Percentiles rank a stretch among this genome's conserved stretches.
Evolutionary conservation across 2,797 vertebrate genomes (phyloP).

Genomic region (Cirrhinus molitorella): DNA sequence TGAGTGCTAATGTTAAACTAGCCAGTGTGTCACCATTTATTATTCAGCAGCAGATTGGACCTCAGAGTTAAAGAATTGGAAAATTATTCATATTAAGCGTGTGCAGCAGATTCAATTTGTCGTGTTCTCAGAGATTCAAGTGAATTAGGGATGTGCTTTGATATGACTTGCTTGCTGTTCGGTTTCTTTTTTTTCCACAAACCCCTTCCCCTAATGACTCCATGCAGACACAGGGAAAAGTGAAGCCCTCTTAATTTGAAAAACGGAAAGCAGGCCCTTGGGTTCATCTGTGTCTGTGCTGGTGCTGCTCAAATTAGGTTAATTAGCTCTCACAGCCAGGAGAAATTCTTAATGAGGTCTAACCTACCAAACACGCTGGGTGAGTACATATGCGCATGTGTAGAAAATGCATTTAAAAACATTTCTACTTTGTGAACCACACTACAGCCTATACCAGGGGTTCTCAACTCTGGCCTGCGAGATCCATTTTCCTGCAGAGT

Average conservation of each 20-base stretch:
- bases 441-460: neutral
- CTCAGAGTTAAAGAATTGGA: conserved; percentile 3
- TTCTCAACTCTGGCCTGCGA: too few relatives aligned
- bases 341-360: conserved; percentile 44
- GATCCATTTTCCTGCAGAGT: too few relatives aligned
- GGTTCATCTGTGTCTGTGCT: conserved; percentile 38
- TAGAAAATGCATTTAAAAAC: neutral
- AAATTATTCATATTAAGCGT: conserved; percentile 22
- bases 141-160: conserved; percentile 9
- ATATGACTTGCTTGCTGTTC: conserved; percentile 5
- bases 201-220: conserved; percentile 9
- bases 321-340: conserved; percentile 52
- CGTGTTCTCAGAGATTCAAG: neutral
- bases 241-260: conserved; percentile 44
- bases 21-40: conserved; percentile 19
- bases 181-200: neutral
- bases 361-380: conserved; percentile 9
- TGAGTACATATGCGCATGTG: neutral
- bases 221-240: conserved; percentile 7
- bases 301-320: conserved; percentile 52
- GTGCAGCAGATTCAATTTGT: conserved; percentile 30
- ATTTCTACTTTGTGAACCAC: neutral
- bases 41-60: conserved; percentile 2
- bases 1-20: conserved; percentile 21
- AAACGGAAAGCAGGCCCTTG: conserved; percentile 42